phyloP scores from a whole-genome alignment of 2,888 invertebrate genomes.

The Tanytarsus gracilentus region DNA sequence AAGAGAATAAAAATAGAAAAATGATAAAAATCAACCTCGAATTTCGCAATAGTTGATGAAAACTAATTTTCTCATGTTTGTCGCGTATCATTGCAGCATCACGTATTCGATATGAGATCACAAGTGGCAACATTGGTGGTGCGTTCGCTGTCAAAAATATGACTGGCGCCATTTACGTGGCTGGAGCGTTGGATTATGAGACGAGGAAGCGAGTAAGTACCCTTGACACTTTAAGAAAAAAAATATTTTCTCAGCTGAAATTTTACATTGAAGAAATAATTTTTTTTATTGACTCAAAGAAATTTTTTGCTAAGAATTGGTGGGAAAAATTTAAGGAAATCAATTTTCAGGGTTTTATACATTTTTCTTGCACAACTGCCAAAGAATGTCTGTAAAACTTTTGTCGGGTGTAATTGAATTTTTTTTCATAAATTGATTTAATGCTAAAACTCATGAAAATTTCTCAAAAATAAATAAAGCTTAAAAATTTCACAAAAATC shows the following conservation, averaged over 20 bases:
- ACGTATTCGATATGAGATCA: conserved; percentile 98
- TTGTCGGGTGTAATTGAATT: neutral
- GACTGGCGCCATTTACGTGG: conserved; percentile 97
- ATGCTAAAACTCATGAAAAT: too few relatives aligned
- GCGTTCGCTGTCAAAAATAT: conserved; percentile 97
- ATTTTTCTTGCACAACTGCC: neutral
- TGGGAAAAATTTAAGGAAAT: neutral
- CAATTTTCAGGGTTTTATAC: neutral
- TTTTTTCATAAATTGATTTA: too few relatives aligned
- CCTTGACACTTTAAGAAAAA: neutral
- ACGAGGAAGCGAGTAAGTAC: conserved; percentile 85
- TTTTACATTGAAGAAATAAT: conserved; percentile 27
- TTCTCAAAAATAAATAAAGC: too few relatives aligned
- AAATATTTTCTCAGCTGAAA: conserved; percentile 29
- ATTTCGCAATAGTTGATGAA: neutral
- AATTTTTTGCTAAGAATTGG: neutral
- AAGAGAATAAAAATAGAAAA: neutral
- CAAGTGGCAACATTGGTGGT: conserved; percentile 97
- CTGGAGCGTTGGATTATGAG: conserved; percentile 94
- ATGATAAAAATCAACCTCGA: neutral
- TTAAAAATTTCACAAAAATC: too few relatives aligned
- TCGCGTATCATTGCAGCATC: conserved; percentile 58
- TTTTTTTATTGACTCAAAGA: conserved; percentile 26
- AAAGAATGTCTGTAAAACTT: neutral
- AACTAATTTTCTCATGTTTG: neutral